Evolutionary conservation across 2,888 invertebrate species (phyloP), one percentile per base, ranked within the genome.

Genomic region (Drosophila atroscutellata): DNA sequence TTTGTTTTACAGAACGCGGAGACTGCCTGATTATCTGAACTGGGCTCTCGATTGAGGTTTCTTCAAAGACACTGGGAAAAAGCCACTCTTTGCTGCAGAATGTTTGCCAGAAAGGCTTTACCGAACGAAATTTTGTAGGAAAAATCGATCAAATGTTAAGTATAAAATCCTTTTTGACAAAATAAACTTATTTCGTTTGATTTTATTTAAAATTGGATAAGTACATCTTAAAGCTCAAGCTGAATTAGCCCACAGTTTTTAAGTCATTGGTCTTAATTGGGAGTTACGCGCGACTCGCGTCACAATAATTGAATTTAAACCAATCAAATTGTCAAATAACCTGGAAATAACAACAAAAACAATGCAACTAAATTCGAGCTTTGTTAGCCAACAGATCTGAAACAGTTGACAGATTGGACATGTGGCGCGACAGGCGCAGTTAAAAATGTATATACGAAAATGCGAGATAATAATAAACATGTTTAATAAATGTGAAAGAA

Each of bases 391-490:
- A n/a, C 52, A 49, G 56, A 67, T 63, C 51, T 20, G 54, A 42
- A 47, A 50, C 60, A 71, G 72, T 45, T 80, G 77, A 80, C 81
- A 77, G 80, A 77, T 77, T 76, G 77, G 77, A 77, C 77, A 77
- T 66, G 59, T 75, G 77, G 51, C 58, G 55, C 61, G 64, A 61
- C 42, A 55, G 59, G 15, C 47, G 56, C 57, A 69, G 60, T 64
- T 58, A 58, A 50, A 32, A 37, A 47, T 57, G 61, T 50, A 56
- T 56, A 57, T 68, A 77, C 34, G 36, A 63, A 60, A 75, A 51
- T 45, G 56, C 51, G 30, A 50, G 42, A 39, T 37, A 68, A 37
- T 37, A 37, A 78, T 74, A 54, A 76, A 61, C 73, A 72, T 59
- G 72, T 72, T 72, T 59, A 54, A 72, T 72, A 36, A 59, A 65